Evolutionary conservation across 2,888 invertebrate species (phyloP), one percentile per base, ranked within the genome.

Genomic region (Aleiodes leptofemur): DNA sequence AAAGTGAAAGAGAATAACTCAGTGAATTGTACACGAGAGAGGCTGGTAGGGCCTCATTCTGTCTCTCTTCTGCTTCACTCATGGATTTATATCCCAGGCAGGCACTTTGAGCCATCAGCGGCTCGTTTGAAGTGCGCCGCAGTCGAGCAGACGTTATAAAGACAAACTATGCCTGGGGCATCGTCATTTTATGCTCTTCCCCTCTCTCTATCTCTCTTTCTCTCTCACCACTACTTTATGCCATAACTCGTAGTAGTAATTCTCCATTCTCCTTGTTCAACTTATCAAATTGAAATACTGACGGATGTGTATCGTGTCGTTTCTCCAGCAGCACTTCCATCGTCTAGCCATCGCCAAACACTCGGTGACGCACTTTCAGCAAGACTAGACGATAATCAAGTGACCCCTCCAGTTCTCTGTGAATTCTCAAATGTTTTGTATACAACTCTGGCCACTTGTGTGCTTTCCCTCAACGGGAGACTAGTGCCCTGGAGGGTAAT

Each of bases 101-200:
- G 87, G 86, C 89, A 89, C 89, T 89, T 88, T 86, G 88, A 87
- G 86, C 88, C 88, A 88, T 89, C 89, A 89, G 88, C 88, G 88
- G 88, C 87, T 86, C 88, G 88, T 89, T 89, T 89, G 88, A 88
- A 87, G 88, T 88, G 84, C 85, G 82, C 87, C 87, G 87, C 86
- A 85, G 83, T 83, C 85, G 83, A 83, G 85, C 86, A 85, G 86
- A 89, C 87, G 88, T 88, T 88, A 89, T 88, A 89, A 89, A 89
- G 88, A 89, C 89, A 89, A 89, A 89, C 88, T 89, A 87, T 87
- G 87, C 87, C 86, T 86, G 84, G 84, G 87, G 88, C 87, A 86
- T 82, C 86, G 86, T 87, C 86, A 87, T 87, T 86, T 74, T 53
- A 74, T 74, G 50, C 87, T 87, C 85, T 48, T 9, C 14, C 38